Percentiles rank a stretch among this genome's conserved stretches.
These are phyloP conservation scores for Oreochromis aureus DNA, from an alignment of 2,113 vertebrate species.

Conservation along the genomic window DNA sequence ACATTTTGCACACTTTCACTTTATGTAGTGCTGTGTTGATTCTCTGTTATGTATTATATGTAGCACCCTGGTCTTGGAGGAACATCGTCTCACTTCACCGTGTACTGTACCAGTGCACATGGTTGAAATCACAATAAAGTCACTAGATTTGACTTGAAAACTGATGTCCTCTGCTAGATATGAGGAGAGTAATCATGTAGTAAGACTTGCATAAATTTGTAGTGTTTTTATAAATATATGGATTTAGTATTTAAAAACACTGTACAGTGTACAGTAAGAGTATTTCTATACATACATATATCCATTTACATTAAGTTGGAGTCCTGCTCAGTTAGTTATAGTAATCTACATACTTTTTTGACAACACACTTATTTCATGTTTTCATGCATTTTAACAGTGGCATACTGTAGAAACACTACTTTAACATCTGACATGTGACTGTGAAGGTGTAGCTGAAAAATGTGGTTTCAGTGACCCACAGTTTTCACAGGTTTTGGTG, in stretches of 20 bases:
- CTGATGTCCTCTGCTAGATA: background rate
- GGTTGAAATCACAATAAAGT: background rate
- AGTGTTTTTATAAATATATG: background rate
- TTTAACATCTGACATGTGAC: background rate
- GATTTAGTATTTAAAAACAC: background rate
- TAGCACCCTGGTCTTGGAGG: background rate
- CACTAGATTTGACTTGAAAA: background rate
- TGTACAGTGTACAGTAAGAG: background rate
- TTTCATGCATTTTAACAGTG: background rate
- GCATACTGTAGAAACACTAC: background rate
- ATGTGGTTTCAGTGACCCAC: background rate
- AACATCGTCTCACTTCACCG: background rate
- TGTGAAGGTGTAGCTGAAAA: background rate
- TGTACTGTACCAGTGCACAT: fast-evolving
- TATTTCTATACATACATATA: background rate
- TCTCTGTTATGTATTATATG: background rate
- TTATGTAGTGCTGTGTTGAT: background rate
- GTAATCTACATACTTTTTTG: background rate
- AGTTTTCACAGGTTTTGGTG: background rate
- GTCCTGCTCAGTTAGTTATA: background rate
- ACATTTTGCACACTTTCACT: background rate
- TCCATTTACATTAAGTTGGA: background rate
- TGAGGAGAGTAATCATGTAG: background rate
- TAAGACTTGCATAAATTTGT: background rate
- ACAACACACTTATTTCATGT: background rate